Evolutionary conservation across 2,113 vertebrate species (phyloP).

Genomic region (Oreochromis tanganicae): DNA sequence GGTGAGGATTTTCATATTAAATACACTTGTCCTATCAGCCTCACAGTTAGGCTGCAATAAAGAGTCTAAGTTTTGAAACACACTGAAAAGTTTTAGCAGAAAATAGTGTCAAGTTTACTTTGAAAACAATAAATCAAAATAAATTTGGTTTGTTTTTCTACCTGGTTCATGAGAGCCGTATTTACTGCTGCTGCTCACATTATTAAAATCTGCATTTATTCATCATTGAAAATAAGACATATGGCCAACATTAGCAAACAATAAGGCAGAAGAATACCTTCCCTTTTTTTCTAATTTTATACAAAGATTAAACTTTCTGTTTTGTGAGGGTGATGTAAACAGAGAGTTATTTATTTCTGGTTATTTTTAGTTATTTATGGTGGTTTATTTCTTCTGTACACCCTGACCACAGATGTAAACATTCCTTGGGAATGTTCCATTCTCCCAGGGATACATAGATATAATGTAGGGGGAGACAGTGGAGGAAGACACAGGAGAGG

Average conservation of each 20-base stretch:
- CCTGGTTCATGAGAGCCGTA: not conserved
- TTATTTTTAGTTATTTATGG: not conserved
- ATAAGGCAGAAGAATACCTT: not conserved
- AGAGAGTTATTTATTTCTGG: not conserved
- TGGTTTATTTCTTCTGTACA: not conserved
- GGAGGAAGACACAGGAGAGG: not conserved
- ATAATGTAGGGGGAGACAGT: not conserved
- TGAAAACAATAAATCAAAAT: constrained; percentile 22
- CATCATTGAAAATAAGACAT: not conserved
- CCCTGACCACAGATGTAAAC: not conserved
- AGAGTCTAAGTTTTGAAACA: not conserved
- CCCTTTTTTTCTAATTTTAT: not conserved
- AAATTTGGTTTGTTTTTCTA: not conserved
- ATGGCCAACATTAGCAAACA: not conserved
- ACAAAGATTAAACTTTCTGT: not conserved
- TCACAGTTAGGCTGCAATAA: constrained; percentile 9
- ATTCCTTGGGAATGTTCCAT: not conserved
- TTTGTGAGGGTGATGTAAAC: not conserved
- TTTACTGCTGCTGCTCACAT: not conserved
- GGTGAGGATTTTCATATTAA: not conserved
- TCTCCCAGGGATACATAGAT: not conserved
- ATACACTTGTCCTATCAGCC: not conserved
- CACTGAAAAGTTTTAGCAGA: not conserved
- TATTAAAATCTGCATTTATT: not conserved
- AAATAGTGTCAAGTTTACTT: not conserved